Conservation (phyloP, 2,797 vertebrate genomes). For the Scolopax bukidnonensis region DNA sequence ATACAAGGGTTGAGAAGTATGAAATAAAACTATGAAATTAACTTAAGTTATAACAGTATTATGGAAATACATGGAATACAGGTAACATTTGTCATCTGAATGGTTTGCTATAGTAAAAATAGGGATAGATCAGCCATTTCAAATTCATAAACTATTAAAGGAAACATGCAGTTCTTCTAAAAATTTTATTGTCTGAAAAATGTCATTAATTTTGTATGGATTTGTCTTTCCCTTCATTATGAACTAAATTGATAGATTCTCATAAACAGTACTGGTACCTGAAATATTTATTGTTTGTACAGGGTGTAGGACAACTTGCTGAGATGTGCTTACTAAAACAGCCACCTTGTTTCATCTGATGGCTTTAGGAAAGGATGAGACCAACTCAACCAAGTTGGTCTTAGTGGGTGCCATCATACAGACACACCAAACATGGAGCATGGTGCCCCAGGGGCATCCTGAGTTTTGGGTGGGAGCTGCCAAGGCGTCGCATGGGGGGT, state of each 20-base stretch:
- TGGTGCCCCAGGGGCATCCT: rapidly evolving
- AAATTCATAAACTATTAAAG: not conserved
- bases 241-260: not conserved
- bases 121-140: not conserved
- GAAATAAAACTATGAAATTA: not conserved
- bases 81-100: not conserved
- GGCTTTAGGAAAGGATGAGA: not conserved
- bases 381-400: not conserved
- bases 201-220: not conserved
- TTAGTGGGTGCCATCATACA: rapidly evolving
- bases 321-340: not conserved
- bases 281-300: not conserved
- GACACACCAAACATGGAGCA: rapidly evolving
- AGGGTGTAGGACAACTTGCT: not conserved
- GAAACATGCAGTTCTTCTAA: not conserved
- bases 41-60: not conserved
- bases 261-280: not conserved
- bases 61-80: not conserved
- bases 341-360: not conserved
- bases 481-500: not conserved
- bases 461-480: not conserved
- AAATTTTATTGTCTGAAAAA: not conserved
- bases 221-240: not conserved
- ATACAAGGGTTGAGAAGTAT: not conserved
- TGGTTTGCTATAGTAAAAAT: not conserved